phyloP scores from a whole-genome alignment of 2,113 vertebrate species.

The Propithecus coquereli region DNA sequence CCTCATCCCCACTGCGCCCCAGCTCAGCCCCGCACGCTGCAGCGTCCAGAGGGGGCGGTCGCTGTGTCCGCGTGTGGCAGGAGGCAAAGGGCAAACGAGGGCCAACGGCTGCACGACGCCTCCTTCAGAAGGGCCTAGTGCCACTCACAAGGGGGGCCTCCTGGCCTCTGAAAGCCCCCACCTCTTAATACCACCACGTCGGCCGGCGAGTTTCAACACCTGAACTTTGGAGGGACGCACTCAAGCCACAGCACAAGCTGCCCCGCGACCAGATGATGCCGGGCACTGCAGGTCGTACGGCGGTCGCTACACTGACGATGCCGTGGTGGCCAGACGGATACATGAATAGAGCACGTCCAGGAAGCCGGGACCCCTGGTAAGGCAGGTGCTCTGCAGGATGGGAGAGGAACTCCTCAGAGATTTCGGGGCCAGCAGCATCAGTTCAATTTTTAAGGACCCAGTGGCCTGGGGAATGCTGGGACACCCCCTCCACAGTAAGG shows the following conservation, averaged over 20 bases:
- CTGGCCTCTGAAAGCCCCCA: not conserved
- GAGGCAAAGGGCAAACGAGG: not conserved
- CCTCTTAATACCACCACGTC: not conserved
- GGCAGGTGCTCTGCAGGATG: not conserved
- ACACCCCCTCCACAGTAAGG: not conserved
- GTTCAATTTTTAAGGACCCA: not conserved
- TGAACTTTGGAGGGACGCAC: not conserved
- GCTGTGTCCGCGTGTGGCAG: not conserved
- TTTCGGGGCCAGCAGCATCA: not conserved
- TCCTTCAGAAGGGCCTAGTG: rapidly evolving
- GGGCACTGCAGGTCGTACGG: not conserved
- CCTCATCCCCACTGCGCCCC: too few species aligned
- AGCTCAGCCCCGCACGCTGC: rapidly evolving
- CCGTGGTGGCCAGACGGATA: not conserved
- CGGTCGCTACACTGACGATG: not conserved
- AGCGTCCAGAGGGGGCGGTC: rapidly evolving
- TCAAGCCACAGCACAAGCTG: not conserved
- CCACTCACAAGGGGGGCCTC: not conserved
- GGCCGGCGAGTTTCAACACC: not conserved
- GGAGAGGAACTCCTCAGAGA: not conserved
- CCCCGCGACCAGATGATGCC: not conserved
- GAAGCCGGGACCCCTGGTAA: not conserved
- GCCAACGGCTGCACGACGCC: rapidly evolving
- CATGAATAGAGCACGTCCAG: not conserved
- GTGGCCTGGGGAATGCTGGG: not conserved